phyloP scores from a whole-genome alignment of 2,113 vertebrate species.

The Daphoenositta chrysoptera region DNA sequence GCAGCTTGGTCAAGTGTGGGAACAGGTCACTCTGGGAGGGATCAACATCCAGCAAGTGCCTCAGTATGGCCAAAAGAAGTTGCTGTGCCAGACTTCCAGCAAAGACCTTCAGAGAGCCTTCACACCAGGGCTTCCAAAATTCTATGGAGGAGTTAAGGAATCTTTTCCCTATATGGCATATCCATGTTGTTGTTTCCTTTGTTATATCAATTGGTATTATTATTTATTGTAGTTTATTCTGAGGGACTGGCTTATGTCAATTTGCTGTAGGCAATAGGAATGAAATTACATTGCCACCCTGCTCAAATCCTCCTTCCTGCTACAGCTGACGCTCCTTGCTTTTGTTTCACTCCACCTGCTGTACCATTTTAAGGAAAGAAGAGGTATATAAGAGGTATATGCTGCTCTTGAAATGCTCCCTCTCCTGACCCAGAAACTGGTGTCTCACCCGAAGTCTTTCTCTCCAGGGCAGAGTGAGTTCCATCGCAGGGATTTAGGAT shows the following conservation, averaged over 20 bases:
- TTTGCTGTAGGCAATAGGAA: background rate
- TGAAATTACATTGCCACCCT: background rate
- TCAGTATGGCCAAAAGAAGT: background rate
- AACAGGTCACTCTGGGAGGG: rapidly evolving
- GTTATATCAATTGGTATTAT: background rate
- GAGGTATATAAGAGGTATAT: background rate
- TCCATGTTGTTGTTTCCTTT: background rate
- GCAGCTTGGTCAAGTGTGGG: background rate
- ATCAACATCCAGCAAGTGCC: background rate
- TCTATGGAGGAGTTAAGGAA: background rate
- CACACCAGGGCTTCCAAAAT: background rate
- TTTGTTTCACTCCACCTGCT: background rate
- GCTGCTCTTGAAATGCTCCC: background rate
- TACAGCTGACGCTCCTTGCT: background rate
- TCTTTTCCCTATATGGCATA: background rate
- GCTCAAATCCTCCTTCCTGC: background rate
- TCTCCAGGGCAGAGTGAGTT: background rate
- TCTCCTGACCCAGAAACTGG: background rate
- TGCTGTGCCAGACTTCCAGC: background rate
- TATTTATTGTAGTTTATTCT: background rate
- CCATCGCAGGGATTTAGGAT: background rate
- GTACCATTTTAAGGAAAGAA: background rate
- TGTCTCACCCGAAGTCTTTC: background rate
- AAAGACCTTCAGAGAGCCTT: background rate
- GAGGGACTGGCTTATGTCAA: background rate